Evolutionary conservation across 2,797 vertebrate species (phyloP), one percentile per base, ranked within the genome.

Genomic region (Coregonus suidteri): DNA sequence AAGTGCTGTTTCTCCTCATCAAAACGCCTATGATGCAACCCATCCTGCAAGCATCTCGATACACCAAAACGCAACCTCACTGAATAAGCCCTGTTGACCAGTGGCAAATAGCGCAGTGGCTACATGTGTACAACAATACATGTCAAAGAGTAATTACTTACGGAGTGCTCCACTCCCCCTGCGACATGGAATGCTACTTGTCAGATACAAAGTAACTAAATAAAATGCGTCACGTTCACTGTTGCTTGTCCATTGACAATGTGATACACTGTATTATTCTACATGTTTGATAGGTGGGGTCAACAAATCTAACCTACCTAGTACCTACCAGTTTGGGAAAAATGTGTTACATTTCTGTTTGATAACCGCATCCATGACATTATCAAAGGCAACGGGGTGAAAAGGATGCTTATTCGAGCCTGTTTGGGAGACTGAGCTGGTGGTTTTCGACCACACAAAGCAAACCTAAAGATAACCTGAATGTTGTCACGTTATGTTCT

Each of bases 281-380:
- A 25, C 54, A 41, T 6, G n/a, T 41, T 52, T 52, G 25, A 53
- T 18, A 69, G 7, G 15, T 4, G 25, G 41, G 25, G 25, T 51
- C 47, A 53, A 15, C 20, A 51, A 5, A 25, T 52, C 51, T 30
- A 47, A 47, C 41, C 41, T n/a, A 68, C 66, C 16, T 31, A 11
- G n/a, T 25, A 25, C 20, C 20, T 0, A 64, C 3, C 59, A 64
- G 9, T 20, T 64, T 25, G 59, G n/a, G 20, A 1, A 62, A 62
- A 3, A 11, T 18, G 7, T 51, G 18, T 80, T 68, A 83, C 69
- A 81, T 80, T 34, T 20, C 88, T 87, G 86, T 85, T 88, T 86
- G 85, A 75, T 84, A 88, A 78, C 71, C 64, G 79, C 73, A 72
- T 54, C 13, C 31, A 77, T 90, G 81, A 87, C 86, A 85, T 80